phyloP scores from a whole-genome alignment of 2,113 vertebrate genomes.

The Formicarius rufipectus region DNA sequence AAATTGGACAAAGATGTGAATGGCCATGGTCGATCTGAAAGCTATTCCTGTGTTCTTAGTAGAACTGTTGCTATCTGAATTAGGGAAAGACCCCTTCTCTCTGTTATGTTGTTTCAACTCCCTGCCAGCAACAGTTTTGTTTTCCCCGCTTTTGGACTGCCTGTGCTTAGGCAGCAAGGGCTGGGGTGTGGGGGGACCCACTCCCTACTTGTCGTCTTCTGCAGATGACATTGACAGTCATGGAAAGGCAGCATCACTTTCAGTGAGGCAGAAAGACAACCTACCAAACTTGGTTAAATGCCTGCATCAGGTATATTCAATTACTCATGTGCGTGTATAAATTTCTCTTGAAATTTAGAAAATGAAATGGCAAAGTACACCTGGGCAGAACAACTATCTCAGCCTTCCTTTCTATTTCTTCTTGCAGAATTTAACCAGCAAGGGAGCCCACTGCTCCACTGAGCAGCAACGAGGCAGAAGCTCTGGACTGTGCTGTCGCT shows the following conservation, averaged over 20 bases:
- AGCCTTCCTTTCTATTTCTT: not conserved
- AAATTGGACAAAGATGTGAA: conserved; percentile 47
- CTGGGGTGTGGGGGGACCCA: not conserved
- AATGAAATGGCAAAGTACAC: not conserved
- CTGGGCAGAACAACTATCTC: not conserved
- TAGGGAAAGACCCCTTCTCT: not conserved
- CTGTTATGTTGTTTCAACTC: not conserved
- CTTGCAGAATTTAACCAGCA: not conserved
- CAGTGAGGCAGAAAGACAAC: not conserved
- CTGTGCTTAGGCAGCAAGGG: not conserved
- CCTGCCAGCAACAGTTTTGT: not conserved
- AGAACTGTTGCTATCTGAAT: not conserved
- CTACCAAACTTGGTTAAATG: not conserved
- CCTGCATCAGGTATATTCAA: not conserved
- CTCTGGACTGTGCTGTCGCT: not conserved
- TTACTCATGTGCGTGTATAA: not conserved
- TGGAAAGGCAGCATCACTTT: not conserved
- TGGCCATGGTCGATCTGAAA: conserved; percentile 9
- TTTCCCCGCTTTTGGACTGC: not conserved
- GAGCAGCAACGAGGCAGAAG: not conserved
- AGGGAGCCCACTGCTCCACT: not conserved
- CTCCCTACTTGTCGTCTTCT: not conserved
- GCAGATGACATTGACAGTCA: not conserved
- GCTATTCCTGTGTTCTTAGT: not conserved
- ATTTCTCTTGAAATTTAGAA: not conserved